A percentile compares a stretch with the other conserved stretches of the same genome.
Conservation (phyloP, 1,140 invertebrate genomes). For the Capitella teleta region DNA sequence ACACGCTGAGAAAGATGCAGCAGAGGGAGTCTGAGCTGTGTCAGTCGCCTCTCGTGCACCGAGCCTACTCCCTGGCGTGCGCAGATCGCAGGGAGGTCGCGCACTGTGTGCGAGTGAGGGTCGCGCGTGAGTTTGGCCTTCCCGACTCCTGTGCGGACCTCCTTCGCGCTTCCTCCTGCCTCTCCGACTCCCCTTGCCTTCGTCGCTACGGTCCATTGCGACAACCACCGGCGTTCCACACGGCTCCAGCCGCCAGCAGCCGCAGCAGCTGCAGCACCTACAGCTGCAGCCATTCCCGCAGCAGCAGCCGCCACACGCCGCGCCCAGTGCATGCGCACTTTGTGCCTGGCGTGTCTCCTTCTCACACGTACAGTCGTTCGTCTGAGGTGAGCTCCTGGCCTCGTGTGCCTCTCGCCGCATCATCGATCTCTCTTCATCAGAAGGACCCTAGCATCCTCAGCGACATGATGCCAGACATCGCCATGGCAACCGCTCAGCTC, state of each 20-base stretch:
- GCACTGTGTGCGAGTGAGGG: constrained; percentile 67
- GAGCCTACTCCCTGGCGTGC: constrained; percentile 62
- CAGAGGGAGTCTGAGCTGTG: constrained; percentile 74
- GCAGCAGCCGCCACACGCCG: background rate
- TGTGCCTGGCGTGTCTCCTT: too few species aligned
- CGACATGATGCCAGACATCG: constrained; percentile 75
- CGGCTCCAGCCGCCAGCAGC: background rate
- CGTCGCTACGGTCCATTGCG: too few species aligned
- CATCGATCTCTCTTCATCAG: constrained; percentile 26
- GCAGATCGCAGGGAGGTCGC: constrained; percentile 65
- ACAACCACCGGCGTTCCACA: background rate
- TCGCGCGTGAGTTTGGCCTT: constrained; percentile 85
- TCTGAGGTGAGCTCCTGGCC: constrained; percentile 77
- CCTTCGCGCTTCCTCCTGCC: too few species aligned
- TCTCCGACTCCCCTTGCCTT: too few species aligned
- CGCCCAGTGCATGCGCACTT: too few species aligned
- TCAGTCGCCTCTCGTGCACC: constrained; percentile 62
- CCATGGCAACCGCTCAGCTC: constrained; percentile 69
- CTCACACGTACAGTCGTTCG: constrained; percentile 84
- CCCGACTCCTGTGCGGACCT: constrained; percentile 82
- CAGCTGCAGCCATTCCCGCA: background rate
- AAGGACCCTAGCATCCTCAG: constrained; percentile 54
- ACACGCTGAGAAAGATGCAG: constrained; percentile 62
- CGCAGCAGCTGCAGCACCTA: background rate
- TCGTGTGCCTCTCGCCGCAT: constrained; percentile 26